Evolutionary conservation across 2,888 invertebrate species (phyloP).

Genomic region (Phania funesta): DNA sequence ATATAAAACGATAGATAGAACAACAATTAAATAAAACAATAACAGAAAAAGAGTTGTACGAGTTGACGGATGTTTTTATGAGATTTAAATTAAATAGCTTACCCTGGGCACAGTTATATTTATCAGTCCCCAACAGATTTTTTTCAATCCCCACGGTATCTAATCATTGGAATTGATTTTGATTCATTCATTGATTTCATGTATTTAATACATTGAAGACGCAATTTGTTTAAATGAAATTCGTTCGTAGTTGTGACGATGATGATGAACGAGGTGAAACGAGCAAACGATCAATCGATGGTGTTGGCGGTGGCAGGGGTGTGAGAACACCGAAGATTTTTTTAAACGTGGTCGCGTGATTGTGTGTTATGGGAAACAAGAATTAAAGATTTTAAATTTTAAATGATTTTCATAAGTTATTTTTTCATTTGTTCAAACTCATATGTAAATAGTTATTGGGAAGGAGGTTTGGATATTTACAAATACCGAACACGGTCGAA

Average conservation of each 20-base stretch:
- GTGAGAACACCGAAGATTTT: conserved; percentile 42
- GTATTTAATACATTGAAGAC: conserved; percentile 12
- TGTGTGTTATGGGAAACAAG: conserved; percentile 37
- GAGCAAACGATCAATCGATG: conserved; percentile 5
- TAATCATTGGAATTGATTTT: conserved; percentile 69
- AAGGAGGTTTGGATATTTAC: background rate
- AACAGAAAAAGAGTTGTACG: conserved; percentile 16
- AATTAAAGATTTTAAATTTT: conserved; percentile 25
- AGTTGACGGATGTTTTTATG: conserved; percentile 68
- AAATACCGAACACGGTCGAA: background rate
- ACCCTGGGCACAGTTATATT: conserved; percentile 81
- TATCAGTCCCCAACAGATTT: conserved; percentile 81
- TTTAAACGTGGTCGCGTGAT: conserved; percentile 35
- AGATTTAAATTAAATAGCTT: conserved; percentile 74
- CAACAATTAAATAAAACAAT: background rate
- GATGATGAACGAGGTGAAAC: conserved; percentile 28
- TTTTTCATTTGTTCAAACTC: conserved; percentile 15
- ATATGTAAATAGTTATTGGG: conserved; percentile 4
- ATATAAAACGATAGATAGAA: background rate
- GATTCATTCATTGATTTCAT: conserved; percentile 23
- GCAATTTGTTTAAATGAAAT: conserved; percentile 32
- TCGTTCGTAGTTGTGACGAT: conserved; percentile 36
- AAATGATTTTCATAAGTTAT: background rate
- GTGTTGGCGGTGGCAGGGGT: conserved; percentile 52
- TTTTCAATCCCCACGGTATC: conserved; percentile 81